Base-by-base conservation (phyloP, 2,113 vertebrate species). In the Willisornis vidua region DNA sequence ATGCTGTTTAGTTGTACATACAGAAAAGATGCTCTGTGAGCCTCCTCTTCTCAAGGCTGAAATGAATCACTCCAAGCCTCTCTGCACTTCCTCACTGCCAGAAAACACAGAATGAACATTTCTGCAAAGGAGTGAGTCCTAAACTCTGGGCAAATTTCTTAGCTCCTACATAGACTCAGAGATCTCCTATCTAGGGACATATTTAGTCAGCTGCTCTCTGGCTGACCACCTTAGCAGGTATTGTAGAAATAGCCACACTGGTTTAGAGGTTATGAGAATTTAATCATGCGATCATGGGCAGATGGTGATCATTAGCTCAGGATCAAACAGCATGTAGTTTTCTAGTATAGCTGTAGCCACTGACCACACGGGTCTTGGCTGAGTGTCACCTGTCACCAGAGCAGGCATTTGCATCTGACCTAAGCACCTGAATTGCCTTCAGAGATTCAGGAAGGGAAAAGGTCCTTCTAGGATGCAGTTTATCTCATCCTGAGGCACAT, bases 301-400 rank as follows among this genome's bases (percentile, higher is more conserved):
- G 33, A 13, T 63, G 19, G 10, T 43, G 48, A 48, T 33, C 68
- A 41, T 10, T 37, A 37, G 11, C 24, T 76, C 31, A 46, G 55
- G 63, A 10, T 33, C 19, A 17, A 41, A 6, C 28, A 51, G 15
- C 0, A 0, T 63, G 87, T 33, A 14, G 5, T 11, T 84, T 70
- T 20, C 7, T 17, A 19, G 11, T 6, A 1, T 1, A 51, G 10
- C 24, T 10, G 4, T 4, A 87, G n/a, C 25, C 31, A 26, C 4
- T 31, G 45, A 23, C 20, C 39, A 65, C 28, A 41, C 0, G 1
- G 35, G 12, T 14, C 13, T 15, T 48, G 18, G 4, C 26, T 65
- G 49, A 8, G 8, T 65, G 55, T 81, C 58, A 29, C 31, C 33
- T 68, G 67, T 19, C 77, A 70, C n/a, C 55, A 58, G 46, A 77